These are phyloP conservation scores for Melitaea athalia DNA, from an alignment of 2,888 invertebrate genomes.

Conservation along the genomic window DNA sequence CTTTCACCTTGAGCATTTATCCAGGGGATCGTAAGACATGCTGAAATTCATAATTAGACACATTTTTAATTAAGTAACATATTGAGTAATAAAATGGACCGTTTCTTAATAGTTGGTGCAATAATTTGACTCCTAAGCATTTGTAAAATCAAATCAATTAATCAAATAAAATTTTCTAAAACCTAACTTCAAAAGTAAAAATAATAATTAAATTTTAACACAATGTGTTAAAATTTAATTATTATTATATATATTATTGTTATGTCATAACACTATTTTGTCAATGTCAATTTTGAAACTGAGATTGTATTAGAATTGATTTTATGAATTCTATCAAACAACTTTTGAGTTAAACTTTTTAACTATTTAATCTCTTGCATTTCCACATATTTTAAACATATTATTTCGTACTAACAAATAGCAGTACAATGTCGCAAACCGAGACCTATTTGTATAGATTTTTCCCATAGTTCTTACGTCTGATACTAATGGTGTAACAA, in stretches of 20 bases:
- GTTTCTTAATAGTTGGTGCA: too few relatives aligned
- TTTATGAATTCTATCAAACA: neutral
- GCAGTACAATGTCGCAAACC: conserved; percentile 63
- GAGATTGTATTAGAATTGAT: too few relatives aligned
- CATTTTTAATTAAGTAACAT: neutral
- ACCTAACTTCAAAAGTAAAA: too few relatives aligned
- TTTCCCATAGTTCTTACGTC: conserved; percentile 37
- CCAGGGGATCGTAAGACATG: conserved; percentile 46
- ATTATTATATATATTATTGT: too few relatives aligned
- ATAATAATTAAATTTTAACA: too few relatives aligned
- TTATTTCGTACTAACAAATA: conserved; percentile 16
- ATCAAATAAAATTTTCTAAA: too few relatives aligned
- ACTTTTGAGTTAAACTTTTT: neutral
- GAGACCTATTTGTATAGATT: conserved; percentile 25
- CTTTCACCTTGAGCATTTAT: conserved; percentile 57
- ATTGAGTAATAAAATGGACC: neutral
- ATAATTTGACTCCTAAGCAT: too few relatives aligned
- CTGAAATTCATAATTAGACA: conserved; percentile 44
- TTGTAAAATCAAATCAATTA: too few relatives aligned
- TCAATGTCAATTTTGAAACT: too few relatives aligned
- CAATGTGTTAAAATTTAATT: too few relatives aligned
- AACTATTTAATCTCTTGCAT: neutral
- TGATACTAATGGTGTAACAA: conserved; percentile 25
- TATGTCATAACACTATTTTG: too few relatives aligned
- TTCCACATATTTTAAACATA: conserved; percentile 43